These are phyloP conservation scores for Oscheius sp. DNA, from an alignment of 2,888 invertebrate genomes.

Conservation along the genomic window DNA sequence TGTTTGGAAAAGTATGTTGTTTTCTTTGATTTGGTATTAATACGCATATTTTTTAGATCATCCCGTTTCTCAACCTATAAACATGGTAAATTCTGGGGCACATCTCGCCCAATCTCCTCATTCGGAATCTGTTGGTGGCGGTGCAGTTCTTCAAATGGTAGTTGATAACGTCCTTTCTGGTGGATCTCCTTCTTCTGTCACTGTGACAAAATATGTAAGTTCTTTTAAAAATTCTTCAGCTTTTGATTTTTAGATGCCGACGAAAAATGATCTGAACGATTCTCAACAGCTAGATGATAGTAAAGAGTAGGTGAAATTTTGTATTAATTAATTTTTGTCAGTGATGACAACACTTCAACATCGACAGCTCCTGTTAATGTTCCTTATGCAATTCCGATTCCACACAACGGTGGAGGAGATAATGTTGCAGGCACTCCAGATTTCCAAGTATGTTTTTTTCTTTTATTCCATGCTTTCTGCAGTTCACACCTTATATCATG, in stretches of 20 bases:
- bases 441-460: conserved; percentile 35
- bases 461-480: not conserved
- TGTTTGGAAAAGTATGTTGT: conserved; percentile 11
- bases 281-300: conserved; percentile 16
- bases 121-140: conserved; percentile 81
- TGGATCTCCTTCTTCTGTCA: conserved; percentile 31
- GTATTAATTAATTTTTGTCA: not conserved
- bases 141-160: conserved; percentile 72
- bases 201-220: conserved; percentile 28
- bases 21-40: not conserved
- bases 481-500: conserved; percentile 47
- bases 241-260: conserved; percentile 13
- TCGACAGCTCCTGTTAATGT: not conserved
- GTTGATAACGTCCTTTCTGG: conserved; percentile 25
- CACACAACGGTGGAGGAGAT: conserved; percentile 20
- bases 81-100: conserved; percentile 74
- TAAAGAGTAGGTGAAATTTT: conserved; percentile 17
- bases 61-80: conserved; percentile 80
- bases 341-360: not conserved
- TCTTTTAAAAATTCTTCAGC: not conserved
- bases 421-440: conserved; percentile 42
- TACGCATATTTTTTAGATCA: conserved; percentile 75
- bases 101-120: conserved; percentile 52
- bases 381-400: conserved; percentile 33
- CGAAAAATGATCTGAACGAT: conserved; percentile 9